A percentile compares a stretch with the other conserved stretches of the same genome.
Conservation (phyloP, 1,140 invertebrate genomes). For the Dendroctonus valens region DNA sequence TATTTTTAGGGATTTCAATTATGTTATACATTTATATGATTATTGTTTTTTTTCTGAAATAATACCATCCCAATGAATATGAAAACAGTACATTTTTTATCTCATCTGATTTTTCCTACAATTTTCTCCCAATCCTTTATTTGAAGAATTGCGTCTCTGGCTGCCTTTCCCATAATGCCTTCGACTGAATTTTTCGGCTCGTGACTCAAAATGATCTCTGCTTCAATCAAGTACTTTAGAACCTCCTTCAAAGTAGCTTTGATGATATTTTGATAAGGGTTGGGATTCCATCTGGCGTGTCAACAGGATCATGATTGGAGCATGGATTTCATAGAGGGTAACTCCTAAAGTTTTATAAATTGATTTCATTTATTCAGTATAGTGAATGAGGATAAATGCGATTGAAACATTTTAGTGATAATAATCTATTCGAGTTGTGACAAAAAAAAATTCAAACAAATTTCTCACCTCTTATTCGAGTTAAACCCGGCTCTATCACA, state of each 20-base stretch:
- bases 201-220: conserved; percentile 61
- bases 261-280: conserved; percentile 56
- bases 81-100: not conserved
- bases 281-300: conserved; percentile 60
- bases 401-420: too few relatives aligned
- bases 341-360: conserved; percentile 62
- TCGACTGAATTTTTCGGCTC: conserved; percentile 69
- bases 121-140: conserved; percentile 62
- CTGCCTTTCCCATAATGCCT: conserved; percentile 65
- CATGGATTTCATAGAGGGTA: conserved; percentile 69
- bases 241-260: conserved; percentile 67
- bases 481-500: conserved; percentile 68
- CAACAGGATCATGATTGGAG: conserved; percentile 64
- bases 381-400: too few relatives aligned
- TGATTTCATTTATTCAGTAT: not conserved
- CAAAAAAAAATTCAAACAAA: too few relatives aligned
- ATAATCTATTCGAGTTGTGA: too few relatives aligned
- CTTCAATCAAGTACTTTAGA: conserved; percentile 59
- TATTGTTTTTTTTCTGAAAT: too few relatives aligned
- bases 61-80: not conserved
- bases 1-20: not conserved
- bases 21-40: too few relatives aligned
- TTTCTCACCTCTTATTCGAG: conserved; percentile 63
- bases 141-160: conserved; percentile 62
- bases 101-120: conserved; percentile 51